Base-by-base conservation (phyloP, 2,888 invertebrate species). In the Dolomedes plantarius region DNA sequence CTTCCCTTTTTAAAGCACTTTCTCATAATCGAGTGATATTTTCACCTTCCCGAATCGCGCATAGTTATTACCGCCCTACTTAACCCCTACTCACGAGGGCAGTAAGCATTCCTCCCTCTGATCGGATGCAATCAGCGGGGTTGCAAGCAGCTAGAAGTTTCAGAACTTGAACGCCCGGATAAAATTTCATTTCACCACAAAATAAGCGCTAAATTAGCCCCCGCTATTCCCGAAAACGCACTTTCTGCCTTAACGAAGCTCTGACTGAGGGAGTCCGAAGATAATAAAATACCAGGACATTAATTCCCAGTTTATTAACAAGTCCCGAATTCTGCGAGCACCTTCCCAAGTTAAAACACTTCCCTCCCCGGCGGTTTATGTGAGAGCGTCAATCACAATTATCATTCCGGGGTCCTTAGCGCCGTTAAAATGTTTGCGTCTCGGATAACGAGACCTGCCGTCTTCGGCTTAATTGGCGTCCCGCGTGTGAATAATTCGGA, bases 401-500 rank as follows among this genome's bases (percentile, higher is more conserved):
- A 56, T 56, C 19, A 23, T 56, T 56, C 56, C 2, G 2, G 6
- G 16, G 46, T 56, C 19, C 23, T 23, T n/a, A n/a, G 23, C 56
- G 19, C 46, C 1, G 46, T 16, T 46, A 46, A 46, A 56, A 56
- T 23, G 56, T 56, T 56, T 56, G 56, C 16, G 56, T 56, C 56
- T 56, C 56, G 11, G 13, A 46, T 46, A 65, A 32, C 32, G 32
- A 32, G 36, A 9, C 5, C 32, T n/a, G 36, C 32, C 29, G 41
- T 27, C 11, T 72, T 19, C 11, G 11, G 23, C 27, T 56, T 77
- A 77, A 69, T 77, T 77, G 77, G 77, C 77, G 23, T 67, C 77
- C 46, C 19, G 46, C 27, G 23, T 28, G 67, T 41, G 76, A 32
- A 46, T 32, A 56, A 73, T 32, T 74, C 36, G 28, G 41, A 31